These are phyloP conservation scores for Todiramphus saurophagus DNA, from an alignment of 2,113 vertebrate genomes.

Conservation along the genomic window DNA sequence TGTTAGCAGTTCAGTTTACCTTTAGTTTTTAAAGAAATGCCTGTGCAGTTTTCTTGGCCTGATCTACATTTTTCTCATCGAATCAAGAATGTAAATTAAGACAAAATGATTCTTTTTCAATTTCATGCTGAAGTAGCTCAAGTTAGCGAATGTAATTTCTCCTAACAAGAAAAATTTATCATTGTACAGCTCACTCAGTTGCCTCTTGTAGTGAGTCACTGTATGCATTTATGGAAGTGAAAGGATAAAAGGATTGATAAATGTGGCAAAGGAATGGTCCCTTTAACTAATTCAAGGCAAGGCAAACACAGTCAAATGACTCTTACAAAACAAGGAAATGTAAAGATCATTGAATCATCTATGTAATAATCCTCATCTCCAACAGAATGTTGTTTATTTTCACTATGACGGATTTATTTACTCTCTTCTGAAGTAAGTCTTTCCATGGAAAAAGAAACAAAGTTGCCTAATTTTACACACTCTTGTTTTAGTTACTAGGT, in stretches of 20 bases:
- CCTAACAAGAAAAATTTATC: slow-evolving; percentile 99
- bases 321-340: slow-evolving; percentile 70
- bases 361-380: slow-evolving; percentile 14
- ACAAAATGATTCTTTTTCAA: slow-evolving; percentile 99
- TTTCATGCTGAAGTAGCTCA: slow-evolving; percentile 99
- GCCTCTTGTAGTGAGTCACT: slow-evolving; percentile 76
- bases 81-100: slow-evolving; percentile 99
- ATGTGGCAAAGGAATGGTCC: slow-evolving; percentile 84
- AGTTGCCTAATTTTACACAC: not conserved
- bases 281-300: slow-evolving; percentile 77
- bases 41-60: slow-evolving; percentile 72
- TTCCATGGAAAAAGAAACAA: not conserved
- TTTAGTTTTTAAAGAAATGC: slow-evolving; percentile 73
- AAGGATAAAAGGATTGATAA: slow-evolving; percentile 86
- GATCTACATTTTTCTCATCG: slow-evolving; percentile 93
- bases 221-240: slow-evolving; percentile 75
- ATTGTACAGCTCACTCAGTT: slow-evolving; percentile 93
- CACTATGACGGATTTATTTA: slow-evolving; percentile 1
- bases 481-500: not conserved
- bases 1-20: slow-evolving; percentile 73
- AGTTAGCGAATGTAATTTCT: slow-evolving; percentile 98
- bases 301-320: slow-evolving; percentile 77
- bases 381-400: slow-evolving; percentile 6
- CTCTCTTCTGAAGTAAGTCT: not conserved
- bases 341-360: slow-evolving; percentile 39